These are phyloP conservation scores for Leptopilina boulardi DNA, from an alignment of 1,140 invertebrate genomes.

Conservation along the genomic window DNA sequence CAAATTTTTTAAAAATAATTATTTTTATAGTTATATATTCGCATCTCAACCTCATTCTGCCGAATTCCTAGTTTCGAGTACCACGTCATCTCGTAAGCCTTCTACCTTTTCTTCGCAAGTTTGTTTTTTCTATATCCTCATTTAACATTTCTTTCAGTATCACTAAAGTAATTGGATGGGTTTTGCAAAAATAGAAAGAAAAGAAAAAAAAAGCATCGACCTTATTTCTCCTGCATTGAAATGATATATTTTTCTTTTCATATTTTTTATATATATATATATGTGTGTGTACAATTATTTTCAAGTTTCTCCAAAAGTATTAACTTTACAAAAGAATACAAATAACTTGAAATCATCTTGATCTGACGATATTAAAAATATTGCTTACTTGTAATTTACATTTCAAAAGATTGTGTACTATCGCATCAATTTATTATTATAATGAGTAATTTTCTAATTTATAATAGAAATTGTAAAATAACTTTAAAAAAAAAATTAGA, in stretches of 20 bases:
- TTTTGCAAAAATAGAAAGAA: background rate
- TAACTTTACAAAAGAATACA: background rate
- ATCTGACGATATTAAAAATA: background rate
- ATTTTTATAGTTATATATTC: background rate
- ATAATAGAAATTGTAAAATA: too few species aligned
- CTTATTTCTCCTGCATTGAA: background rate
- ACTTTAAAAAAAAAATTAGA: too few species aligned
- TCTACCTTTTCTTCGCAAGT: background rate
- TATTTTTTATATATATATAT: too few species aligned
- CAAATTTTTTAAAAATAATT: too few species aligned
- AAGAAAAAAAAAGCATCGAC: background rate
- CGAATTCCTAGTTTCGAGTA: background rate
- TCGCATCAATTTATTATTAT: too few species aligned
- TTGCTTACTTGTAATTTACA: too few species aligned
- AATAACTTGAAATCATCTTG: background rate
- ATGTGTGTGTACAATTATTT: background rate
- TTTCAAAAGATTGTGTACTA: background rate
- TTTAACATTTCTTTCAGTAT: background rate
- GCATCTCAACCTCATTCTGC: constrained; percentile 10
- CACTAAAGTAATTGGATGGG: constrained; percentile 13
- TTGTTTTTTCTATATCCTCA: constrained; percentile 8
- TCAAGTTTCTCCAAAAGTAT: background rate
- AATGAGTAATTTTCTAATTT: too few species aligned
- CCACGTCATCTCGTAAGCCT: background rate
- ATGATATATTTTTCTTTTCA: background rate